phyloP scores from a whole-genome alignment of 2,113 vertebrate genomes.

The Solea solea region DNA sequence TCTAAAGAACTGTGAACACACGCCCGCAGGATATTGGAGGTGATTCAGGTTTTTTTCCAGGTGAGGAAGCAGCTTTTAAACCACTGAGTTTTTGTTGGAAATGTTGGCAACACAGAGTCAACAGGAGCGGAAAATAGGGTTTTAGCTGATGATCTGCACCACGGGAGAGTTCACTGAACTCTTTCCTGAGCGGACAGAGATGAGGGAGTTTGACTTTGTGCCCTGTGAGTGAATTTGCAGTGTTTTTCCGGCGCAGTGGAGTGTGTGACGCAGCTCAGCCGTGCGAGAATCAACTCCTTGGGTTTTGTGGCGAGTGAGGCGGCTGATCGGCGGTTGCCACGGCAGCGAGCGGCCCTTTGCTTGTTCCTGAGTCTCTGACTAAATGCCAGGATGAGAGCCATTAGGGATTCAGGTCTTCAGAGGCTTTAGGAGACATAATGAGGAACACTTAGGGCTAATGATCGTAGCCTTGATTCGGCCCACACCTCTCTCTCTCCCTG shows the following conservation, averaged over 20 bases:
- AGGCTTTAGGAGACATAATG: slow-evolving; percentile 79
- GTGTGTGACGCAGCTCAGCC: slow-evolving; percentile 36
- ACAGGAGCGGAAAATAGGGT: not conserved
- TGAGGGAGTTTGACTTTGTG: not conserved
- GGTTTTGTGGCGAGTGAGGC: slow-evolving; percentile 16
- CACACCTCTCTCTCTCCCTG: slow-evolving; percentile 44
- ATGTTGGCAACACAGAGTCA: not conserved
- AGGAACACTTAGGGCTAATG: slow-evolving; percentile 80
- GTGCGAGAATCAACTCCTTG: slow-evolving; percentile 19
- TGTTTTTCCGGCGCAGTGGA: slow-evolving; percentile 3
- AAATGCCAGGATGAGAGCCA: slow-evolving; percentile 73
- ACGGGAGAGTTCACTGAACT: not conserved
- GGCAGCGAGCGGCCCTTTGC: slow-evolving; percentile 45
- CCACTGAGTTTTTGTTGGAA: not conserved
- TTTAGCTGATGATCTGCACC: not conserved
- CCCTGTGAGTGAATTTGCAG: not conserved
- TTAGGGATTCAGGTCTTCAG: slow-evolving; percentile 75
- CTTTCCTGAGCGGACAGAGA: not conserved
- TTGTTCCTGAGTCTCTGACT: slow-evolving; percentile 62
- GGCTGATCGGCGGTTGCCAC: slow-evolving; percentile 36
- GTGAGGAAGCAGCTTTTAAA: not conserved
- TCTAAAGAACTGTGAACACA: no score
- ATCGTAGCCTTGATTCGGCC: slow-evolving; percentile 68
- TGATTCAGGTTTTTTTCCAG: not conserved
- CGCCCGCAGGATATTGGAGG: not conserved